Evolutionary conservation across 1,140 invertebrate species (phyloP).

Genomic region (Oscheius sp.): DNA sequence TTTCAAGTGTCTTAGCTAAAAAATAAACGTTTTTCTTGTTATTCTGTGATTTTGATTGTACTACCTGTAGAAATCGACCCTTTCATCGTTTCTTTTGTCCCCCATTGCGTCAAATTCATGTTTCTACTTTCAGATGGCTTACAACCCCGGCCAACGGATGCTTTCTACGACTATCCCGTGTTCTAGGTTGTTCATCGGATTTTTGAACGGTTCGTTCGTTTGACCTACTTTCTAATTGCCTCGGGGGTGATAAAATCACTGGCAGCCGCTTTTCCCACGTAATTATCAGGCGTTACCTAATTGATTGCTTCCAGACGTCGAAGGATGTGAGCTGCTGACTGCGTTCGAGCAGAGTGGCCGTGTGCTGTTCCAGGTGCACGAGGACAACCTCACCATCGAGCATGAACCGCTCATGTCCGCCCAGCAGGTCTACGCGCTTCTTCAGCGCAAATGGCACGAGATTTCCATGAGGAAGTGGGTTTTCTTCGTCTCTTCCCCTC

Average conservation of each 20-base stretch:
- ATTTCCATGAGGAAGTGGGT: background rate
- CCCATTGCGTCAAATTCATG: no score
- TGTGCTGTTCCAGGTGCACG: background rate
- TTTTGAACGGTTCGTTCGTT: background rate
- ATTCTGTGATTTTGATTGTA: no score
- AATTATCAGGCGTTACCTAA: background rate
- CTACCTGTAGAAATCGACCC: no score
- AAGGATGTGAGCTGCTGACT: background rate
- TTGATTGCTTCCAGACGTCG: background rate
- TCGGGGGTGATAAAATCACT: background rate
- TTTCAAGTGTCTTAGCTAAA: no score
- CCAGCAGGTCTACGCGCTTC: background rate
- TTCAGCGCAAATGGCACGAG: background rate
- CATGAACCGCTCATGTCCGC: background rate
- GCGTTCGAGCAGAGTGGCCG: background rate
- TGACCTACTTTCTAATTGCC: background rate
- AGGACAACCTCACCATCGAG: background rate
- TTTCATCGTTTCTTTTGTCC: no score
- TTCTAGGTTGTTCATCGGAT: background rate
- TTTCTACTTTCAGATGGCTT: no score
- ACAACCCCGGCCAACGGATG: no score
- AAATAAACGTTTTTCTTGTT: no score
- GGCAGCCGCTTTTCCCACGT: background rate
- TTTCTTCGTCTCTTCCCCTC: background rate
- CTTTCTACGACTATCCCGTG: background rate